phyloP scores from a whole-genome alignment of 2,888 invertebrate genomes.

The Deilephila porcellus region DNA sequence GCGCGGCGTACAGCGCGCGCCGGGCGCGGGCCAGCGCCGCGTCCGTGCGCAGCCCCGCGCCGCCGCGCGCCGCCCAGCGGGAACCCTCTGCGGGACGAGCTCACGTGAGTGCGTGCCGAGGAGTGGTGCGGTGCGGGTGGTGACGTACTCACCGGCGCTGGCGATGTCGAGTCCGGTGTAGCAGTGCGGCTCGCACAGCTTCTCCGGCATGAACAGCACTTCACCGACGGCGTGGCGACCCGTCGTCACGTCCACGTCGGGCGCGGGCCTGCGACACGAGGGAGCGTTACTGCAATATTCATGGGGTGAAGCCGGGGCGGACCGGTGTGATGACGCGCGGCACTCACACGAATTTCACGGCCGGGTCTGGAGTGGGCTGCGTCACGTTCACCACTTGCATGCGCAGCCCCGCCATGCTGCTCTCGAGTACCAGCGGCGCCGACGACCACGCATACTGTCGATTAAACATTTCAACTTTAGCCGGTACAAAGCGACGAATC shows the following conservation, averaged over 20 bases:
- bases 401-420: constrained; percentile 90
- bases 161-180: constrained; percentile 90
- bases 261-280: constrained; percentile 57
- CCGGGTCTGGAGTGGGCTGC: constrained; percentile 83
- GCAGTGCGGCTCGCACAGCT: constrained; percentile 89
- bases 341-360: constrained; percentile 82
- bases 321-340: constrained; percentile 59
- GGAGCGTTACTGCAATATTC: background rate
- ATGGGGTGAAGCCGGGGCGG: background rate
- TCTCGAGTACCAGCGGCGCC: constrained; percentile 91
- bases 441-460: constrained; percentile 69
- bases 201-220: constrained; percentile 89
- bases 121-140: background rate
- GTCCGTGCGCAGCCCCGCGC: constrained; percentile 38
- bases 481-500: no score
- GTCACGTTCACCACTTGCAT: constrained; percentile 90
- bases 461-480: background rate
- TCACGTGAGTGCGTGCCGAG: background rate
- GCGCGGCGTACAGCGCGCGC: constrained; percentile 55
- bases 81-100: constrained; percentile 37
- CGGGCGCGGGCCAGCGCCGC: constrained; percentile 43
- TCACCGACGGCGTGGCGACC: constrained; percentile 81
- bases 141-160: constrained; percentile 82
- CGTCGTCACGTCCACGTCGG: constrained; percentile 49
- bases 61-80: constrained; percentile 39